Conservation (phyloP, 2,797 vertebrate genomes). For the Poeciliopsis presidionis region DNA sequence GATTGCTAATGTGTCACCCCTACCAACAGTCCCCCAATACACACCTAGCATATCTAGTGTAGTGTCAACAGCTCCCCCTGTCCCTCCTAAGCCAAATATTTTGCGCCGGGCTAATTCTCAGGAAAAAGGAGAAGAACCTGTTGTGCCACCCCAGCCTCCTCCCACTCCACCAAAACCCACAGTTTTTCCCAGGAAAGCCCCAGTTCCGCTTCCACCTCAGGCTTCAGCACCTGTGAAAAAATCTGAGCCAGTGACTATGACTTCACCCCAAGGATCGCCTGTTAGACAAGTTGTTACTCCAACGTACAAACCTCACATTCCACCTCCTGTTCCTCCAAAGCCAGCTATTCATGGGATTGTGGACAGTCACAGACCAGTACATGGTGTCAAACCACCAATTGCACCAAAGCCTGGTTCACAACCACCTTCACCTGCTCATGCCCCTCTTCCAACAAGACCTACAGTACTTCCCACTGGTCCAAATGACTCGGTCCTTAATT, state of each 20-base stretch:
- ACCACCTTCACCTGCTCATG: constrained; percentile 75
- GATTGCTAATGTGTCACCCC: constrained; percentile 71
- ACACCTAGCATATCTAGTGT: constrained; percentile 77
- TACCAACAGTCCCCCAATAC: constrained; percentile 84
- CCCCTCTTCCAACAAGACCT: constrained; percentile 79
- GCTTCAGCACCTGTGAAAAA: constrained; percentile 64
- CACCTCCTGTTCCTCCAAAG: constrained; percentile 96
- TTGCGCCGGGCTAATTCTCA: constrained; percentile 86
- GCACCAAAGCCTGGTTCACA: constrained; percentile 88
- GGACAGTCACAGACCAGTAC: constrained; percentile 86
- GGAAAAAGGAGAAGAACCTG: constrained; percentile 85
- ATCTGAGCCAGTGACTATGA: constrained; percentile 65
- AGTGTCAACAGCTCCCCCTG: constrained; percentile 82
- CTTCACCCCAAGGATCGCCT: constrained; percentile 62
- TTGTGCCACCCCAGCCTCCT: constrained; percentile 87
- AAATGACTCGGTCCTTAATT: constrained; percentile 86
- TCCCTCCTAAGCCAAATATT: constrained; percentile 86
- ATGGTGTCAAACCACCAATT: constrained; percentile 89
- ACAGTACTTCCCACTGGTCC: constrained; percentile 77
- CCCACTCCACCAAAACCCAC: constrained; percentile 90
- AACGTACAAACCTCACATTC: constrained; percentile 84
- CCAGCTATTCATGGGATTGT: constrained; percentile 90
- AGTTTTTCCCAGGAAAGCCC: constrained; percentile 88
- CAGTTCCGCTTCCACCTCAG: constrained; percentile 81
- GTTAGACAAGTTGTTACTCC: constrained; percentile 72